Evolutionary conservation across 1,140 invertebrate genomes (phyloP).

Genomic region (Leptestheria dahalacensis): DNA sequence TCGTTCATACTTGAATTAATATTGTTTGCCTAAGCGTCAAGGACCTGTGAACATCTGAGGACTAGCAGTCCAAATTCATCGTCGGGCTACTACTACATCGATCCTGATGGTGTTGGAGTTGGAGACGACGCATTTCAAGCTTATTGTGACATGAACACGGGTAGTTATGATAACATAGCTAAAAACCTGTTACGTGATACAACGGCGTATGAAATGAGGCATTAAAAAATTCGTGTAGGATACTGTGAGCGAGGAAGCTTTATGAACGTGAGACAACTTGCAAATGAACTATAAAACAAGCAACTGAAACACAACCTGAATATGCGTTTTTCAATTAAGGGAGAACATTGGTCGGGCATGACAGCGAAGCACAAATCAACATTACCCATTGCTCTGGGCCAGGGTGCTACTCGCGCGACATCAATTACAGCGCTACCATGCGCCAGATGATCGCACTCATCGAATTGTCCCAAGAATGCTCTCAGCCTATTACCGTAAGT

Average conservation of each 20-base stretch:
- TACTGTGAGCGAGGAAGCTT: no score
- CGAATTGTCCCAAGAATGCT: neutral
- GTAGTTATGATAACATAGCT: neutral
- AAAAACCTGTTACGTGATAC: neutral
- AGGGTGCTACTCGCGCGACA: neutral
- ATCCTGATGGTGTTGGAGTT: neutral
- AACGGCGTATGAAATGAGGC: neutral
- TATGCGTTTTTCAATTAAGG: no score
- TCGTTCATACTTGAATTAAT: no score
- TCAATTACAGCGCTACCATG: neutral
- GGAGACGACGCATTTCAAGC: neutral
- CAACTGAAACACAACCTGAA: no score
- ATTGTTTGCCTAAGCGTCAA: no score
- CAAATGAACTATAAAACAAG: no score
- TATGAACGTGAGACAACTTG: no score
- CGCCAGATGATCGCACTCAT: neutral
- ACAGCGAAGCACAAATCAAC: neutral
- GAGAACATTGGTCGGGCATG: neutral
- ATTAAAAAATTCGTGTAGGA: neutral
- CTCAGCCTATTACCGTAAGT: neutral
- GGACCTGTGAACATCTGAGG: neutral
- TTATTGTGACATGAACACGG: neutral
- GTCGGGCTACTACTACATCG: neutral
- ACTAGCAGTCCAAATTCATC: neutral
- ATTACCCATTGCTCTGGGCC: neutral